Evolutionary conservation across 2,113 vertebrate genomes (phyloP), one percentile per base, ranked within the genome.

Genomic region (Myrmecophaga tridactyla): DNA sequence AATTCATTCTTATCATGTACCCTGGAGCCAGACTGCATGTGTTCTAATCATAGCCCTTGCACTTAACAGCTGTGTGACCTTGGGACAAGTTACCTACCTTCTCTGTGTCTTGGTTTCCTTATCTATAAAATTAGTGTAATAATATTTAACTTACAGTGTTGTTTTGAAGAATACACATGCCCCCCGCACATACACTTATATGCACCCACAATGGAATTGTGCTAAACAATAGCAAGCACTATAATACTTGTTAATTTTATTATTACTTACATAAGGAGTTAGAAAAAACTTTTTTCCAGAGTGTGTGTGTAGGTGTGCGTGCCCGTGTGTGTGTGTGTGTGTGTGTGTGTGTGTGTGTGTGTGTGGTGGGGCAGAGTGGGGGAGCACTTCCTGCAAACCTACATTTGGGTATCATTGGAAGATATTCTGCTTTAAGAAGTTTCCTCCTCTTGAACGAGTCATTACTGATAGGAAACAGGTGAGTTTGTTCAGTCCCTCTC

Each of bases 211-310:
- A 41, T 27, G 13, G 20, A 84, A 72, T 4, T 90, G 34, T 36
- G 31, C 69, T 12, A 11, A 25, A 41, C 53, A 36, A 83, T 9
- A 75, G 58, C 62, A 51, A 77, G 1, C 25, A 23, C 25, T 72
- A 23, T 31, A n/a, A 31, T 51, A 67, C n/a, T n/a, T 27, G 70
- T 90, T 72, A n/a, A 18, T 84, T 76, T 39, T 56, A 72, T 51
- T 67, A 34, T 88, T 70, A 81, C 72, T 65, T 85, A 80, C n/a
- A 82, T 69, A 70, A 87, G 36, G 14, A 72, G 21, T 36, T 87
- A 78, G 53, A 21, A 56, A 86, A 93, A 76, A 95, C 34, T 46
- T 58, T 56, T 23, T 46, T 31, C 14, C 10, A 6, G 4, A 41
- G 23, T 39, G n/a, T 39, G 46, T 56, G 34, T 27, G 9, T 39